phyloP scores from a whole-genome alignment of 92 coral and sea anemone genomes.

The Desmophyllum pertusum region DNA sequence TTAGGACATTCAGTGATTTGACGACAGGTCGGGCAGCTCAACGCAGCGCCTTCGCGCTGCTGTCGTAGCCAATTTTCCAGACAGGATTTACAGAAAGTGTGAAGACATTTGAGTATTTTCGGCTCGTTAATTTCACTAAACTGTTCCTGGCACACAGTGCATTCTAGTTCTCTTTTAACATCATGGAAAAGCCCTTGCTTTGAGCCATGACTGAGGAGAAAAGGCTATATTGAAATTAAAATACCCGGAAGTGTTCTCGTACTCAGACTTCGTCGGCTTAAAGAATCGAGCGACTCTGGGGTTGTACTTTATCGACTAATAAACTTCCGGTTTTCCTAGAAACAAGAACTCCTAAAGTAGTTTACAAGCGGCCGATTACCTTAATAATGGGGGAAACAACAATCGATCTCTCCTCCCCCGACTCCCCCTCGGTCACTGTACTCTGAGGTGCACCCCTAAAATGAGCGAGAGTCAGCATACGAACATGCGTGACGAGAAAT shows the following conservation, averaged over 20 bases:
- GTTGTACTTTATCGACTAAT: no score
- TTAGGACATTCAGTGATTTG: background rate
- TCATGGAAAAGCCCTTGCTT: background rate
- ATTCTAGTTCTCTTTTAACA: conserved; percentile 31
- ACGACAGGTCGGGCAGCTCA: conserved; percentile 9
- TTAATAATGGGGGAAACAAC: no score
- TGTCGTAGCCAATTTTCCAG: conserved; percentile 8
- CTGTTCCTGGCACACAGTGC: conserved; percentile 35
- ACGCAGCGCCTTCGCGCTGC: background rate
- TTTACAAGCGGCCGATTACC: no score
- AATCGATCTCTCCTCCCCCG: no score
- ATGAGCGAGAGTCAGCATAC: no score
- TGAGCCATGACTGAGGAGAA: background rate
- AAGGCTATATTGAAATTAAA: no score
- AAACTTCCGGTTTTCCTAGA: no score
- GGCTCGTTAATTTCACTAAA: conserved; percentile 19
- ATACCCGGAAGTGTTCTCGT: background rate
- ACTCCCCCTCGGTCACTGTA: no score
- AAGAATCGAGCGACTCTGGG: background rate
- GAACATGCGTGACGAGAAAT: no score
- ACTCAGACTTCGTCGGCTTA: background rate
- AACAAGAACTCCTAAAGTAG: no score
- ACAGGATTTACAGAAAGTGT: conserved; percentile 10
- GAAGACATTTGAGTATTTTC: conserved; percentile 18
- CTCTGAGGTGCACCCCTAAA: no score